Base-by-base conservation (phyloP, 2,113 vertebrate genomes). In the Cyanoderma ruficeps region DNA sequence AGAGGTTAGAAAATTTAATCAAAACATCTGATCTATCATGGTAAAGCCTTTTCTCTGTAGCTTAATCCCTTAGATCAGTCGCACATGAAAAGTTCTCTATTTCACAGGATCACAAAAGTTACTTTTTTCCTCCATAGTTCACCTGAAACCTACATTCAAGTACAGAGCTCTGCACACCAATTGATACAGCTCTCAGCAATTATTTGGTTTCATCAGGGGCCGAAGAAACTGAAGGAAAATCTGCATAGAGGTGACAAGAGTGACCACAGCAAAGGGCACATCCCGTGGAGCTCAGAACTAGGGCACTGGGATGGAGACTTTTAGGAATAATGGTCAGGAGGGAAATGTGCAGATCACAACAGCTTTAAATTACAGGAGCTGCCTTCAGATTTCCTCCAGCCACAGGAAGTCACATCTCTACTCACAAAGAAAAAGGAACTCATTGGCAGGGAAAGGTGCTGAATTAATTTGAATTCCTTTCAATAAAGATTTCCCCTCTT, bases 391-490 rank as follows among this genome's bases (percentile, higher is more conserved):
- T 71, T 67, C 86, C 65, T 42, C 76, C 52, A 89, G 42, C 41
- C 19, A 17, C 22, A 10, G 57, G n/a, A 68, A 87, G 42, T 25
- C 71, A 44, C 30, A 39, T 25, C 67, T 65, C 14, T 24, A 11
- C 37, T 88, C 25, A 35, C 39, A 69, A 52, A 57, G 68, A 55
- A 68, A 41, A 35, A 25, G 20, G 17, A 76, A 17, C 42, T 94
- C 47, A 57, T 20, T 81, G 39, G 8, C 23, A 71, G 21, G n/a
- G 71, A 84, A 76, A 86, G 37, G 27, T 39, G 28, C 60, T 74
- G 87, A 84, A 88, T 79, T 93, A 42, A 86, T 94, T 56, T 87
- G 71, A 86, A 94, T 77, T 93, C 3, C 33, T 69, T 76, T 50
- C 27, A 7, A 17, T 67, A 47, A 60, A 78, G 12, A 70, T 57